Percentiles rank a stretch among this genome's conserved stretches.
These are phyloP conservation scores for Augochlora pura DNA, from an alignment of 1,140 invertebrate species.

Conservation along the genomic window DNA sequence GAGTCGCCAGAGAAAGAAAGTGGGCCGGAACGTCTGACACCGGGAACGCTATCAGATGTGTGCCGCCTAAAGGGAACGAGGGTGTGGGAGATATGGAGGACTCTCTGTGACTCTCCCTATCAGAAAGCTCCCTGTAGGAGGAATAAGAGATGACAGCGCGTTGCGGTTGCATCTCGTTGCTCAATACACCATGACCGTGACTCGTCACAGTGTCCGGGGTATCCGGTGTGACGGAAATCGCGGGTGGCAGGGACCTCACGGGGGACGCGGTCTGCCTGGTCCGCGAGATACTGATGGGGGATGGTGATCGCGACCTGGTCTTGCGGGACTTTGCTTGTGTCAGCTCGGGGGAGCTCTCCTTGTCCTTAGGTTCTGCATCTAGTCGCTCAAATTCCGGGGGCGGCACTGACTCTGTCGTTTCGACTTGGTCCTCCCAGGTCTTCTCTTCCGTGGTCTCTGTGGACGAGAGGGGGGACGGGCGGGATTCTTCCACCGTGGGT, in stretches of 20 bases:
- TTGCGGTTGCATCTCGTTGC: slow-evolving; percentile 65
- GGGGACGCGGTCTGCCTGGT: slow-evolving; percentile 74
- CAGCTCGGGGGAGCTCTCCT: slow-evolving; percentile 13
- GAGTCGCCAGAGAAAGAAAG: slow-evolving; percentile 61
- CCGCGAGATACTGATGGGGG: slow-evolving; percentile 48
- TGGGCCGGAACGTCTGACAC: slow-evolving; percentile 69
- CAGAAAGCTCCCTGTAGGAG: slow-evolving; percentile 32
- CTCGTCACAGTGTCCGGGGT: slow-evolving; percentile 42
- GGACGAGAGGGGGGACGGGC: slow-evolving; percentile 15
- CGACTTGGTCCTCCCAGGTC: background rate
- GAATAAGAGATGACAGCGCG: slow-evolving; percentile 73
- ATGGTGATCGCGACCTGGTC: slow-evolving; percentile 67
- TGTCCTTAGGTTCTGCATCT: slow-evolving; percentile 11
- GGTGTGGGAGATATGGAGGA: slow-evolving; percentile 53
- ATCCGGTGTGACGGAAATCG: slow-evolving; percentile 77
- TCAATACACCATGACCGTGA: slow-evolving; percentile 12
- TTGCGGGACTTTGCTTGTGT: slow-evolving; percentile 9
- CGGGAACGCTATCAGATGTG: slow-evolving; percentile 68
- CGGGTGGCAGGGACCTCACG: slow-evolving; percentile 76
- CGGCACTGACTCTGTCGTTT: slow-evolving; percentile 1
- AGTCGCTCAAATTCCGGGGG: slow-evolving; percentile 23
- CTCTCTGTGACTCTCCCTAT: slow-evolving; percentile 50
- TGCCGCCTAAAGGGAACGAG: slow-evolving; percentile 25
- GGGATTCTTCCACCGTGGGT: slow-evolving; percentile 40
- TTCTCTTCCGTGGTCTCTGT: slow-evolving; percentile 9